Percentiles rank a stretch among this genome's conserved stretches.
These are phyloP conservation scores for Acleris emargana DNA, from an alignment of 2,888 invertebrate genomes.

Conservation along the genomic window DNA sequence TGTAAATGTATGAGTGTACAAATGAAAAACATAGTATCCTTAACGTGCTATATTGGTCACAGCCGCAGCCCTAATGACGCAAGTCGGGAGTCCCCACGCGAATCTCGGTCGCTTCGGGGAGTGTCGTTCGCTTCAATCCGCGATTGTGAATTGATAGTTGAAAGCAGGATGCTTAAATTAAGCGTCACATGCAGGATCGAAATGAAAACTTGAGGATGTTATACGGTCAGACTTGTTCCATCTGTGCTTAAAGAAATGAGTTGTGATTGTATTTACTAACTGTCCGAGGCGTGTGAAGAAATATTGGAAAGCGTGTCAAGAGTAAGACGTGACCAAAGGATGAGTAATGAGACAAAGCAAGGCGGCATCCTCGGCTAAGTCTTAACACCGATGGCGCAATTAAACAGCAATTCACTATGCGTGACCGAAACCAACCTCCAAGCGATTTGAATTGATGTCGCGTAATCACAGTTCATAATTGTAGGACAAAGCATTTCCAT, in stretches of 20 bases:
- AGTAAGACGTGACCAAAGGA: slow-evolving; percentile 41
- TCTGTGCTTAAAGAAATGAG: slow-evolving; percentile 4
- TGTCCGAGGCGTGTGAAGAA: slow-evolving; percentile 39
- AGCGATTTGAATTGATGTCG: slow-evolving; percentile 1
- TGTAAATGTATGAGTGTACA: too few relatives aligned
- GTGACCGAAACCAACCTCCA: slow-evolving; percentile 7
- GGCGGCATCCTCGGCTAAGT: slow-evolving; percentile 20
- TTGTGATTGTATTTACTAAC: slow-evolving; percentile 17
- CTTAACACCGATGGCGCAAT: slow-evolving; percentile 39
- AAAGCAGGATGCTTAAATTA: slow-evolving; percentile 4
- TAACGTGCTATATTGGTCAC: too few relatives aligned
- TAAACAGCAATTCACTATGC: slow-evolving; percentile 11
- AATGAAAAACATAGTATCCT: too few relatives aligned
- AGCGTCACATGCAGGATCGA: background rate
- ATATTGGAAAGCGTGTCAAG: slow-evolving; percentile 52
- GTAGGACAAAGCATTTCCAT: background rate
- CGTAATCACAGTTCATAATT: background rate
- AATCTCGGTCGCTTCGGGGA: background rate
- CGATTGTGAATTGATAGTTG: background rate
- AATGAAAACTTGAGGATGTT: too few relatives aligned
- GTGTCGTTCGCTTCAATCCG: background rate
- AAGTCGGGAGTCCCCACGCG: slow-evolving; percentile 2
- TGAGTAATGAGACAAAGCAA: slow-evolving; percentile 31
- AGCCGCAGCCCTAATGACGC: background rate
- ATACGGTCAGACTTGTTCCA: too few relatives aligned